Conservation (phyloP, 2,797 vertebrate species). For the Poecile montanus region DNA sequence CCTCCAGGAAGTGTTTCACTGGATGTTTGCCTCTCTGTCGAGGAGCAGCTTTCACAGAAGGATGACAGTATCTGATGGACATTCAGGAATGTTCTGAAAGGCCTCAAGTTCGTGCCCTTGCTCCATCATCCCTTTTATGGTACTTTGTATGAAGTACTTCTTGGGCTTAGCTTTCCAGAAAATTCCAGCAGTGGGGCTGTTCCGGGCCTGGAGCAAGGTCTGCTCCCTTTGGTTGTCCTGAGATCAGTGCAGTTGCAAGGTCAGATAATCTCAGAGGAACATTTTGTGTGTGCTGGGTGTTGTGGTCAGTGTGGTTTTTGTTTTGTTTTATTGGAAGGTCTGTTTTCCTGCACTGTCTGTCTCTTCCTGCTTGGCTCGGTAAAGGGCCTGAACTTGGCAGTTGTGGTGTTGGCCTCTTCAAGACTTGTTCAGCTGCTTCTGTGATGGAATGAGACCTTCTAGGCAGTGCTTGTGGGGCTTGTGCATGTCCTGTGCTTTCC, state of each 20-base stretch:
- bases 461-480: background rate
- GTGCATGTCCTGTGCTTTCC: background rate
- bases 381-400: background rate
- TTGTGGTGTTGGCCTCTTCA: background rate
- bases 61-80: background rate
- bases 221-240: background rate
- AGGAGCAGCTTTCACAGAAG: background rate
- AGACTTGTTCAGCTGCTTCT: background rate
- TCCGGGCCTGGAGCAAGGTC: background rate
- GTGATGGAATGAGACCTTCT: background rate
- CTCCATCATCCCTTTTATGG: background rate
- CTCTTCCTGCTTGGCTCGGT: background rate
- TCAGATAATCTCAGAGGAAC: background rate
- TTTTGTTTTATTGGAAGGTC: background rate
- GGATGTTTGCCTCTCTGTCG: background rate
- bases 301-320: background rate
- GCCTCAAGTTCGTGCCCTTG: background rate
- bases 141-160: background rate
- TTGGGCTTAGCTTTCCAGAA: background rate
- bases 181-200: background rate
- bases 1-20: background rate
- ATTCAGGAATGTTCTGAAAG: background rate
- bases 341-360: background rate
- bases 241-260: background rate
- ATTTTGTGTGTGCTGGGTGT: rapidly evolving